These are phyloP conservation scores for Apus apus DNA, from an alignment of 2,113 vertebrate genomes.

Conservation along the genomic window DNA sequence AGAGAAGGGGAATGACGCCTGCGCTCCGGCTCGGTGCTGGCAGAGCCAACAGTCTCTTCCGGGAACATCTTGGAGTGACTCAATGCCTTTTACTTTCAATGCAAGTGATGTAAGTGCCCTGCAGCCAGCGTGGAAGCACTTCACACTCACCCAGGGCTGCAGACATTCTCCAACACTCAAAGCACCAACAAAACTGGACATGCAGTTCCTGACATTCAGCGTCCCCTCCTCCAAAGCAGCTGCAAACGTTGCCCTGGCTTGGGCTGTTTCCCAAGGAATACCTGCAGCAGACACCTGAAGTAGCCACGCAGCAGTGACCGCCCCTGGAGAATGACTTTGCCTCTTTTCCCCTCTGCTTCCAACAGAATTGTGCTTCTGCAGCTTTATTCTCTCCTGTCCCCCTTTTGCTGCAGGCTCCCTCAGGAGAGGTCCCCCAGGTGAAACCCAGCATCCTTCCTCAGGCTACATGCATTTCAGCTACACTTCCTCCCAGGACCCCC, in stretches of 20 bases:
- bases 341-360: not conserved
- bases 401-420: accelerated
- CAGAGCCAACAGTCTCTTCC: conserved; percentile 15
- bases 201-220: not conserved
- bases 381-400: accelerated
- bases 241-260: accelerated
- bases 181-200: not conserved
- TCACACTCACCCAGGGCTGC: not conserved
- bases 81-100: conserved; percentile 36
- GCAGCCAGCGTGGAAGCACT: not conserved
- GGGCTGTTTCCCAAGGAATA: not conserved
- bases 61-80: conserved; percentile 42
- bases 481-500: not conserved
- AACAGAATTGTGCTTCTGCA: accelerated
- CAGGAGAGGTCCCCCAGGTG: not conserved
- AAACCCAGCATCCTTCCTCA: not conserved
- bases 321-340: not conserved
- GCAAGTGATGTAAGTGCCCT: conserved; percentile 1
- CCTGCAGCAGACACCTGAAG: not conserved
- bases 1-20: not conserved
- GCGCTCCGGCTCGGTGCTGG: not conserved
- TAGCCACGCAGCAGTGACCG: accelerated
- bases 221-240: not conserved
- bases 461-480: not conserved
- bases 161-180: accelerated